These are phyloP conservation scores for Brachypalpus laphriformis DNA, from an alignment of 2,888 invertebrate species.

Conservation along the genomic window DNA sequence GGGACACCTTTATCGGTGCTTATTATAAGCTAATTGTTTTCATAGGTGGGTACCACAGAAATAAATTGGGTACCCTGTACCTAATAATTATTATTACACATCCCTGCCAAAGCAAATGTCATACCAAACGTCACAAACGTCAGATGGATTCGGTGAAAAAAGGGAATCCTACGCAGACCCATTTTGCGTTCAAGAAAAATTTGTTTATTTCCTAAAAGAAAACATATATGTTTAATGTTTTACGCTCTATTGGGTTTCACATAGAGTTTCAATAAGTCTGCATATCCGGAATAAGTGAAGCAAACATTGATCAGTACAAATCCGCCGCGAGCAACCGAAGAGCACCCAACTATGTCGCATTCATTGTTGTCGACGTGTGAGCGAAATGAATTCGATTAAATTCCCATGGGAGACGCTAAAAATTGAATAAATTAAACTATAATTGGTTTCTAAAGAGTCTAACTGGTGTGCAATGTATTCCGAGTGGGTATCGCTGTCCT, in stretches of 20 bases:
- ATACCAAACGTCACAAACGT: background rate
- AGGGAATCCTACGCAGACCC: conserved; percentile 23
- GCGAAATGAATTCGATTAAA: conserved; percentile 48
- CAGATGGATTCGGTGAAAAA: conserved; percentile 29
- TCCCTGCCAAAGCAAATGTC: background rate
- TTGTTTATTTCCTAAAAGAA: conserved; percentile 55
- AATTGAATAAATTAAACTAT: conserved; percentile 25
- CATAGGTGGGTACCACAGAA: no score
- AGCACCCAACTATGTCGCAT: conserved; percentile 17
- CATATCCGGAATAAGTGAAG: background rate
- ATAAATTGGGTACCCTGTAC: background rate
- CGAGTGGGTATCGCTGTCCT: conserved; percentile 84
- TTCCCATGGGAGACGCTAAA: conserved; percentile 5
- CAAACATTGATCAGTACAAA: background rate
- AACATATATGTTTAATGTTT: conserved; percentile 18
- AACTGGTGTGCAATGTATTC: conserved; percentile 83
- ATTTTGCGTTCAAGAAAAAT: conserved; percentile 35
- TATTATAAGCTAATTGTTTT: no score
- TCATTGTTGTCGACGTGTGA: conserved; percentile 55
- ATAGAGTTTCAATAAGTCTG: background rate
- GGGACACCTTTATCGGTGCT: no score
- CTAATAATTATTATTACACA: no score
- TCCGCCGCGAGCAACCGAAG: background rate
- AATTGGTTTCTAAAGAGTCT: conserved; percentile 2
- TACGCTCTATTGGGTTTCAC: background rate